phyloP scores from a whole-genome alignment of 1,140 invertebrate species.

The Drosophila watanabei region DNA sequence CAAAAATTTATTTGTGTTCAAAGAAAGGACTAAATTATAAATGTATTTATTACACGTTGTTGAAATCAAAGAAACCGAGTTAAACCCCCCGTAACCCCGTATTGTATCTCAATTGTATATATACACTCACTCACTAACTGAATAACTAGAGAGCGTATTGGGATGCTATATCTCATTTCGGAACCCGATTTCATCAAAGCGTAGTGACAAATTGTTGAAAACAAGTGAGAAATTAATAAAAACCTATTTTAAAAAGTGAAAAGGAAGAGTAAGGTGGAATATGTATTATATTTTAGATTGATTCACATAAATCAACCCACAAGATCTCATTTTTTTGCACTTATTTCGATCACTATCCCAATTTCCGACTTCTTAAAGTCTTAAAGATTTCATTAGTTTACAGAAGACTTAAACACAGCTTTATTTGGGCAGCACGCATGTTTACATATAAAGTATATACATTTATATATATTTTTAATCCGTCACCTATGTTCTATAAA shows the following conservation, averaged over 20 bases:
- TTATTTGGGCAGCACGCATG: slow-evolving; percentile 55
- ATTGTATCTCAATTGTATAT: slow-evolving; percentile 56
- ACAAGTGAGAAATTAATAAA: slow-evolving; percentile 59
- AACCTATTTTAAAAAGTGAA: slow-evolving; percentile 55
- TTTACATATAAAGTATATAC: slow-evolving; percentile 35
- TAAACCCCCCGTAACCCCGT: slow-evolving; percentile 27
- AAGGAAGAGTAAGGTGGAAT: background rate
- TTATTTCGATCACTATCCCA: background rate
- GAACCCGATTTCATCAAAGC: slow-evolving; percentile 35
- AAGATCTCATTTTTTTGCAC: background rate
- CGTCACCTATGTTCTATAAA: slow-evolving; percentile 29
- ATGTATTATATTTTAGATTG: no score
- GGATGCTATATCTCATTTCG: slow-evolving; percentile 34
- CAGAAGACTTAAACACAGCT: slow-evolving; percentile 59
- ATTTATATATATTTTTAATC: slow-evolving; percentile 23
- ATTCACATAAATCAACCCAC: background rate
- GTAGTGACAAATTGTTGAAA: slow-evolving; percentile 51
- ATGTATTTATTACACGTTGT: slow-evolving; percentile 57
- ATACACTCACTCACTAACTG: slow-evolving; percentile 40
- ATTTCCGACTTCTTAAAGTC: background rate
- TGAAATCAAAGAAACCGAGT: slow-evolving; percentile 43
- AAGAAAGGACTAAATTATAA: slow-evolving; percentile 44
- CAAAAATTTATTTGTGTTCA: slow-evolving; percentile 55
- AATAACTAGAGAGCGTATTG: slow-evolving; percentile 37
- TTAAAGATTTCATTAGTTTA: background rate